Percentiles rank a stretch among this genome's conserved stretches.
These are phyloP conservation scores for Oxycera nigricornis DNA, from an alignment of 2,888 invertebrate species.

Conservation along the genomic window DNA sequence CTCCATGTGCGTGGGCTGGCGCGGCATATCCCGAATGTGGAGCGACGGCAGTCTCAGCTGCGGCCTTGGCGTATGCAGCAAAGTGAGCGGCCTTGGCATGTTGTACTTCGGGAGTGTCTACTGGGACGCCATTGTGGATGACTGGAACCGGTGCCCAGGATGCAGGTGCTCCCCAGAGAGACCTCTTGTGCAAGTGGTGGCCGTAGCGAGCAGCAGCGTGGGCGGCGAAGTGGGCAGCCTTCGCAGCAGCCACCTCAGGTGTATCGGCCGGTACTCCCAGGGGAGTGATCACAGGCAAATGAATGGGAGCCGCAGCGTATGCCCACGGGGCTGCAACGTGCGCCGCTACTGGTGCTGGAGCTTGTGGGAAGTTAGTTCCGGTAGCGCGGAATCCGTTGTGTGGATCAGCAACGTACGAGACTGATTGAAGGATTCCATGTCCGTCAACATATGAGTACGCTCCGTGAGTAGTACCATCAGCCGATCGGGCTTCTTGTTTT, in stretches of 20 bases:
- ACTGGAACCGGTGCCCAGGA: constrained; percentile 56
- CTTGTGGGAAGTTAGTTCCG: constrained; percentile 70
- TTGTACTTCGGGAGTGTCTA: constrained; percentile 65
- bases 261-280: constrained; percentile 62
- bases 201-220: constrained; percentile 60
- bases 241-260: constrained; percentile 64
- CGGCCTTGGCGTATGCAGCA: constrained; percentile 60
- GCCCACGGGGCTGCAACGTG: constrained; percentile 53
- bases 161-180: constrained; percentile 52
- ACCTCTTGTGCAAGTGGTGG: constrained; percentile 63
- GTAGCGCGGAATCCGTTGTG: constrained; percentile 71
- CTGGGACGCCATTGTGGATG: constrained; percentile 62
- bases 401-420: constrained; percentile 70
- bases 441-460: constrained; percentile 75
- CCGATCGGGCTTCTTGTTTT: constrained; percentile 68
- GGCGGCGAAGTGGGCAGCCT: constrained; percentile 64
- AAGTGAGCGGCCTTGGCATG: constrained; percentile 61
- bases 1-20: constrained; percentile 53
- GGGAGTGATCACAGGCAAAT: constrained; percentile 52
- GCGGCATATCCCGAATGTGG: constrained; percentile 45
- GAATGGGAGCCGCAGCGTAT: constrained; percentile 53
- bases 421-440: constrained; percentile 70
- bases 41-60: constrained; percentile 52
- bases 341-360: constrained; percentile 61
- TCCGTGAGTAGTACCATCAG: constrained; percentile 70